Evolutionary conservation across 2,797 vertebrate genomes (phyloP), one percentile per base, ranked within the genome.

Genomic region (Microctenopoma lineatum): DNA sequence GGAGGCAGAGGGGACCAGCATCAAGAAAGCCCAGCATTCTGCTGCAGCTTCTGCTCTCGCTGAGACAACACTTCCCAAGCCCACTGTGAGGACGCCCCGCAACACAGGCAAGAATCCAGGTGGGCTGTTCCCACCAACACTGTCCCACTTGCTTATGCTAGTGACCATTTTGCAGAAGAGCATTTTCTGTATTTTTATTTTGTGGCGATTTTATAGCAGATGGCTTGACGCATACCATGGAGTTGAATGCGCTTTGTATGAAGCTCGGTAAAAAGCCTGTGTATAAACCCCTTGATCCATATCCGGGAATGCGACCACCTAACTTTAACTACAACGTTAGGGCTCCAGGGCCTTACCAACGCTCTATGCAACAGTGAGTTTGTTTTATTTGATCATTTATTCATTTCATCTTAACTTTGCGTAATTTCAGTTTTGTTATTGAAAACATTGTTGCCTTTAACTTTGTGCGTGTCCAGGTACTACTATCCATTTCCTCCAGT

Each of bases 221-320:
- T 88, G 96, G 96, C 53, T 90, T 97, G 89, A 96, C 95, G 29
- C 96, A 98, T 85, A 97, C 95, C 18, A 96, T 97, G 94, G 96
- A 98, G 87, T 86, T 99, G 84, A 98, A 98, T 79, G 97, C 96
- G 57, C 94, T 99, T 84, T 98, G 98, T 93, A 96, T 98, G 96
- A 99, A 97, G 90, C 94, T 99, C 87, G 96, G 96, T 67, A 97
- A 97, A 93, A 98, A 99, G 89, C 97, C 97, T 44, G 89, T 96
- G 90, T 99, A 98, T 91, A 99, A 98, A 89, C 96, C 96, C 71
- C 93, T 97, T 34, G 96, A 99, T 81, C 95, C 97, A 7, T 98
- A 98, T 48, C 96, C 96, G 0, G 95, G 95, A 71, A 96, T 98
- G 95, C 96, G 97, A 87, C 96, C 97, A 62, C 96, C 97, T 81